phyloP scores from a whole-genome alignment of 2,888 invertebrate species.

The Dicycla oo region DNA sequence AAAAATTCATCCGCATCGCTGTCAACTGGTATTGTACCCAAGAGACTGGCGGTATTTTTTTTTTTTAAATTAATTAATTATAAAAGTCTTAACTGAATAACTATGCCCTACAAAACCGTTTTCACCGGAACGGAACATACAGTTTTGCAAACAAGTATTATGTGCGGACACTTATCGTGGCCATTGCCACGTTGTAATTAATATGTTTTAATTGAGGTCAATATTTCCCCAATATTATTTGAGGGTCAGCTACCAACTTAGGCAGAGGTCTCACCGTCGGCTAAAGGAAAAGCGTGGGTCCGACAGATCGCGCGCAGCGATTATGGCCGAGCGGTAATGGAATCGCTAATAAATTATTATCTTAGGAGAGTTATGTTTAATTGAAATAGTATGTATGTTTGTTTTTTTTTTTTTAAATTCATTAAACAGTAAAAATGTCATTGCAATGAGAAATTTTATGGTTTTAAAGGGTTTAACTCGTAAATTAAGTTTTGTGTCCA shows the following conservation, averaged over 20 bases:
- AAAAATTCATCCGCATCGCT: too few species aligned
- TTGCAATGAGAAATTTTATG: background rate
- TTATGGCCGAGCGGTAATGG: background rate
- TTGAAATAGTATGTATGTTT: background rate
- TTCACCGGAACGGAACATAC: too few species aligned
- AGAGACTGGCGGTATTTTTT: too few species aligned
- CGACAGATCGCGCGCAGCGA: background rate
- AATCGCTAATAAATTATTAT: background rate
- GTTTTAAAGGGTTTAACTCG: background rate
- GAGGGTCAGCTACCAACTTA: background rate
- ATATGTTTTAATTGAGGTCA: slow-evolving; percentile 20
- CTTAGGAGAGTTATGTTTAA: too few species aligned
- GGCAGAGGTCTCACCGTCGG: background rate
- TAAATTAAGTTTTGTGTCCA: background rate
- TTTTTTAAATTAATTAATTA: too few species aligned
- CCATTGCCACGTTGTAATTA: too few species aligned
- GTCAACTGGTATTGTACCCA: too few species aligned
- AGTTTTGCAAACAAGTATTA: too few species aligned
- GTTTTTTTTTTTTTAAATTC: background rate
- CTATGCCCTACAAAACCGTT: too few species aligned
- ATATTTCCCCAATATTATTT: slow-evolving; percentile 21
- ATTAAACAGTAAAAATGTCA: background rate
- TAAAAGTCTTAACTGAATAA: too few species aligned
- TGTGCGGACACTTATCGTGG: too few species aligned
- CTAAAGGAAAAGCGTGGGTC: background rate